A percentile compares a stretch with the other conserved stretches of the same genome.
Evolutionary conservation across 2,888 invertebrate species (phyloP).

Genomic region (Melieria picta): DNA sequence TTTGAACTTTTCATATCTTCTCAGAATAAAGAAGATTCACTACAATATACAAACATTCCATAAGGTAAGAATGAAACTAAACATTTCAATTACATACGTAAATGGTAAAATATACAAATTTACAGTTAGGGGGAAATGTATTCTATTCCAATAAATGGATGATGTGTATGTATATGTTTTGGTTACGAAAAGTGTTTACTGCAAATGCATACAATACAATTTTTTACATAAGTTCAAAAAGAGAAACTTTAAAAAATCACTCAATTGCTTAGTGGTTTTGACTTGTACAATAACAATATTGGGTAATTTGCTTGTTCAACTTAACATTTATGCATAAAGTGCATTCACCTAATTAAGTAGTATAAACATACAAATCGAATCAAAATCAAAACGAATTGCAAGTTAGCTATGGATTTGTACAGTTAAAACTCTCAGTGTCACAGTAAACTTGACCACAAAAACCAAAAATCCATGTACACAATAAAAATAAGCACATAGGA

Average conservation of each 20-base stretch:
- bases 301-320: too few relatives aligned
- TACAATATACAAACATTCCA: conserved; percentile 56
- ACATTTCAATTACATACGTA: conserved; percentile 15
- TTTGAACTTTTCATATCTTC: conserved; percentile 8
- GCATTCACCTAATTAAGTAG: conserved; percentile 19
- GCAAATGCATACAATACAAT: too few relatives aligned
- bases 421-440: background rate
- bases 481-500: conserved; percentile 25
- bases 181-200: too few relatives aligned
- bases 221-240: too few relatives aligned
- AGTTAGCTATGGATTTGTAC: conserved; percentile 12
- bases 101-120: background rate
- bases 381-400: conserved; percentile 25
- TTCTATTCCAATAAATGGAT: too few relatives aligned
- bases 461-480: conserved; percentile 14
- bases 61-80: conserved; percentile 37
- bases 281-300: too few relatives aligned
- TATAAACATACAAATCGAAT: conserved; percentile 15
- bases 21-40: conserved; percentile 21
- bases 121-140: too few relatives aligned
- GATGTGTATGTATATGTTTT: too few relatives aligned
- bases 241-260: too few relatives aligned
- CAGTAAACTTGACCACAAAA: conserved; percentile 17
- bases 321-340: conserved; percentile 16
- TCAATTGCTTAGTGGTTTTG: too few relatives aligned